Evolutionary conservation across 1,140 invertebrate species (phyloP), one percentile per base, ranked within the genome.

Genomic region (Sarcophaga bullata): DNA sequence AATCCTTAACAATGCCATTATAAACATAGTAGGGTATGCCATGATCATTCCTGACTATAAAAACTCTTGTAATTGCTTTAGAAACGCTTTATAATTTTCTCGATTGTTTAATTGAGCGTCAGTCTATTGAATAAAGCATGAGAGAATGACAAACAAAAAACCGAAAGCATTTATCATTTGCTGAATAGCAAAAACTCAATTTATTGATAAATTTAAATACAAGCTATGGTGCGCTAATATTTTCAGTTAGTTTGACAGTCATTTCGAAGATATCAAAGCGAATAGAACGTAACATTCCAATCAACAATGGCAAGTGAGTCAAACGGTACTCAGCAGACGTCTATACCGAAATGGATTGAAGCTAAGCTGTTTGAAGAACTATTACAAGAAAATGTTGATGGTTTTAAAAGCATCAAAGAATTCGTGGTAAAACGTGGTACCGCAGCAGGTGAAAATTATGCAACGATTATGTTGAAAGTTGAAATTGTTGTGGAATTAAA

Each of bases 401-500:
- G 85, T 84, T 0, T 50, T 85, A 7, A 87, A 86, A 85, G 46
- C 8, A 81, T 89, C 5, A 83, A 46, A 3, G 76, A 84, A 8
- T 75, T 89, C 10, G 62, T 37, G 7, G 83, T 89, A 0, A 86
- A 83, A 15, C 88, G 87, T 0, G 88, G 87, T 6, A 88, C 85
- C 0, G 82, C 86, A 73, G 87, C 87, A 48, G 88, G 88, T 0
- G 88, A 89, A n/a, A 89, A 89, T 52, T 89, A 89, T 82, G 86
- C 88, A 11, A 89, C 86, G 78, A 82, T 89, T 8, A 89, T 89
- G 87, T 50, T 88, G 9, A 83, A 86, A 19, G 73, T 86, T 1
- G 80, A 82, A 10, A 84, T 88, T 17, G 85, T 85, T 19, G 83
- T 85, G 1, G 54, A 48, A 13, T 68, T 86, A 49, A 76, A 86